Percentiles rank a stretch among this genome's conserved stretches.
These are phyloP conservation scores for Pipistrellus pygmaeus DNA, from an alignment of 2,797 vertebrate genomes.

Conservation along the genomic window DNA sequence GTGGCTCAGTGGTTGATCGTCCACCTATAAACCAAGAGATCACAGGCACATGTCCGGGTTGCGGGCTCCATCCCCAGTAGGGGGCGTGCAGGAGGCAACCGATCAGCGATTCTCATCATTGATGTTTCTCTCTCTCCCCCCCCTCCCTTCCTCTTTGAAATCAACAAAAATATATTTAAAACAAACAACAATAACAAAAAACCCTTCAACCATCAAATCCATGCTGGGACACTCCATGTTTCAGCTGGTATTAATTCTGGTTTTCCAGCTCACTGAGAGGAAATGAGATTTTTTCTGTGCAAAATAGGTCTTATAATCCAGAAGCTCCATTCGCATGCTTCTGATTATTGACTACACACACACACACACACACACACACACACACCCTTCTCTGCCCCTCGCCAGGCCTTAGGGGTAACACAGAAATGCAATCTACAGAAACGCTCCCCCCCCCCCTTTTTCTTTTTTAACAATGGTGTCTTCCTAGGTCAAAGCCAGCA, in stretches of 20 bases:
- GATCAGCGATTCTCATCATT: too few species aligned
- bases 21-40: background rate
- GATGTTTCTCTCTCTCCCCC: too few species aligned
- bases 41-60: too few species aligned
- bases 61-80: too few species aligned
- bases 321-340: background rate
- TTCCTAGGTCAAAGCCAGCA: slow-evolving; percentile 93
- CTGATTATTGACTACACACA: too few species aligned
- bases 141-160: too few species aligned
- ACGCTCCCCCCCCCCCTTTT: background rate
- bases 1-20: background rate
- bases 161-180: too few species aligned
- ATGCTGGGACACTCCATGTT: background rate
- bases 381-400: background rate
- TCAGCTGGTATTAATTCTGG: background rate
- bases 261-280: background rate
- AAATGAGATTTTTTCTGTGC: slow-evolving; percentile 37
- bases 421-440: background rate
- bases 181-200: too few species aligned
- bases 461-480: background rate
- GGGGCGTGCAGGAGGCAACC: too few species aligned
- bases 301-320: background rate
- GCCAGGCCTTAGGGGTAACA: background rate
- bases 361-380: too few species aligned
- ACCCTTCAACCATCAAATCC: background rate